Evolutionary conservation across 64 coral and sea anemone species (phyloP), one percentile per base, ranked within the genome.

Genomic region (Stylophora pistillata): DNA sequence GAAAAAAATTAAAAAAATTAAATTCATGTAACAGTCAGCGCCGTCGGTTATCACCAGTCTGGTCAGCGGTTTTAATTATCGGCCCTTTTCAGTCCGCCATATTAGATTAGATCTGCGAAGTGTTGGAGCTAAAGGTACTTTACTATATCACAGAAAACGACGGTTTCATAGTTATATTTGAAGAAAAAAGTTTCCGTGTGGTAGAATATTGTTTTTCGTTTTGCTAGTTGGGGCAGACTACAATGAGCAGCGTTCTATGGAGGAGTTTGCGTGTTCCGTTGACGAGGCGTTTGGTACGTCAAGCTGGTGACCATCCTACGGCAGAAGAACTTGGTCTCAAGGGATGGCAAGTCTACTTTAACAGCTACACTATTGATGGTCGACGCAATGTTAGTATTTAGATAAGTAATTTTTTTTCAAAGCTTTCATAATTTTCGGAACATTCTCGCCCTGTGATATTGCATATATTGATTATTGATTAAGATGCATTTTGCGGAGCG

Each of bases 261-360:
- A 93, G 91, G 62, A 81, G 70, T 66, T 65, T 93, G 29, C 86
- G 91, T 72, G 77, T 53, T 10, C 77, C 86, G 74, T 81, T 88
- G 74, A 47, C 61, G 34, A 61, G 79, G 25, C 71, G 85, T 2
- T 28, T 90, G 34, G 85, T 74, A 17, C 86, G 91, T 68, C 91
- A 74, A 73, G 88, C 88, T 86, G 78, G 86, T 59, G 85, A 56
- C 21, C 68, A 73, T 31, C 91, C 91, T 18, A 93, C 91, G 25
- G 56, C 76, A 77, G 91, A 93, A 56, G 86, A 93, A 53, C 91
- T 93, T 58, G 91, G 91, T 56, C 76, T 93, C 66, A 93, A 79
- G 57, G 91, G 91, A 83, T 53, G 87, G 60, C 41, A 79, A 56
- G 88, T 88, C 53, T 88, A 93, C 74, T 93, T 93, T 74, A 93